phyloP scores from a whole-genome alignment of 2,888 invertebrate genomes.

The Parnassius mnemosyne region DNA sequence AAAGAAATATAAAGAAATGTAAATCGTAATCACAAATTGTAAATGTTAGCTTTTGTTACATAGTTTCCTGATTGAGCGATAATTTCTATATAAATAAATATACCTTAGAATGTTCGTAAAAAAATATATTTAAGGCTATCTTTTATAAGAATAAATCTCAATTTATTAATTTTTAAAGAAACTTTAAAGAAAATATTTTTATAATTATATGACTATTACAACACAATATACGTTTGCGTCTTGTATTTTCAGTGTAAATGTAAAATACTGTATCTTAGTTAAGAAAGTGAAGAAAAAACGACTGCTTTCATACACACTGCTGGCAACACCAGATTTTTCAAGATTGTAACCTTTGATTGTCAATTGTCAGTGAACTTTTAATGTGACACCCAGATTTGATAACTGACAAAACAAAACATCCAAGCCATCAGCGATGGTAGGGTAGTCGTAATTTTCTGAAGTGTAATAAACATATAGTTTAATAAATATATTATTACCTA shows the following conservation, averaged over 20 bases:
- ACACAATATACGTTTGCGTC: not conserved
- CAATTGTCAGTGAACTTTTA: conserved; percentile 4
- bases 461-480: not conserved
- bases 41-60: too few relatives aligned
- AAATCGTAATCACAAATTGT: too few relatives aligned
- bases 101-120: conserved; percentile 2
- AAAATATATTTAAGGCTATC: conserved; percentile 3
- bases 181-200: not conserved
- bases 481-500: conserved; percentile 14
- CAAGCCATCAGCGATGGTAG: not conserved
- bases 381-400: conserved; percentile 5
- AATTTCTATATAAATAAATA: conserved; percentile 11
- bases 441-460: conserved; percentile 1
- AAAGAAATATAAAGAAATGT: too few relatives aligned
- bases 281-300: conserved; percentile 1
- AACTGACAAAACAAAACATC: conserved; percentile 1
- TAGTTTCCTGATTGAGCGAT: not conserved
- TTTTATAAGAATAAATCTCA: not conserved
- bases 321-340: conserved; percentile 1
- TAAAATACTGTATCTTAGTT: not conserved
- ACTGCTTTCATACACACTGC: conserved; percentile 6
- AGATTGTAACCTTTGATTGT: conserved; percentile 6
- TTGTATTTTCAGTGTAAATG: conserved; percentile 11
- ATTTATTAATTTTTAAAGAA: not conserved
- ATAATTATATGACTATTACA: conserved; percentile 1